Evolutionary conservation across 2,888 invertebrate genomes (phyloP), one percentile per base, ranked within the genome.

Genomic region (Antheraea yamamai): DNA sequence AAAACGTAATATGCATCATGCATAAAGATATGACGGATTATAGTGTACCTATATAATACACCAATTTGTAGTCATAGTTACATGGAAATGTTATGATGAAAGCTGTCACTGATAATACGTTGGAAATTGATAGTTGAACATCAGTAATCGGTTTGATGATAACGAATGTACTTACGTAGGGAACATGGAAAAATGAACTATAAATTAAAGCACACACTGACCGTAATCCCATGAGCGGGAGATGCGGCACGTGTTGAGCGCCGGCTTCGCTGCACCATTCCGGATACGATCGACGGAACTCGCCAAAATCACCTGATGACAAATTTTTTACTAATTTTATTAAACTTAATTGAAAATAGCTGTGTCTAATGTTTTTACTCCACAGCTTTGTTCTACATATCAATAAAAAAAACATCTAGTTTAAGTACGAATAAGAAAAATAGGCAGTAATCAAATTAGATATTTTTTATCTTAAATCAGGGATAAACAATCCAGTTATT

Each of bases 201-300:
- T 75, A 72, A 26, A 30, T 26, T 51, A 20, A 47, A 61, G 61
- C 2, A 20, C 20, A 75, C 80, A 89, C 92, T 90, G 73, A 95
- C 95, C 95, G 88, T 79, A 95, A 85, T 75, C 95, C 95, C 95
- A 95, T 96, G 84, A 96, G 95, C 83, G 95, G 96, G 91, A 95
- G 89, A 84, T 94, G 95, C 20, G 95, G 93, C 75, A 95, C 94
- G 77, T 95, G 96, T 88, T 96, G 97, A 78, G 96, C 96, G 80
- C 96, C 97, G 74, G 97, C 96, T 89, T 98, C 98, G 89, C 96
- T 96, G 93, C 98, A 98, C 97, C 98, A 98, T 92, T 98, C 98
- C 61, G 98, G 98, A 92, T 97, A 98, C 78, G 97, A 95, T 83
- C 97, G 96, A 82, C 96, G 97, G 94, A 98, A 99, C 88, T 97